Evolutionary conservation across 2,888 invertebrate species (phyloP).

Genomic region (Drosophila colorata): DNA sequence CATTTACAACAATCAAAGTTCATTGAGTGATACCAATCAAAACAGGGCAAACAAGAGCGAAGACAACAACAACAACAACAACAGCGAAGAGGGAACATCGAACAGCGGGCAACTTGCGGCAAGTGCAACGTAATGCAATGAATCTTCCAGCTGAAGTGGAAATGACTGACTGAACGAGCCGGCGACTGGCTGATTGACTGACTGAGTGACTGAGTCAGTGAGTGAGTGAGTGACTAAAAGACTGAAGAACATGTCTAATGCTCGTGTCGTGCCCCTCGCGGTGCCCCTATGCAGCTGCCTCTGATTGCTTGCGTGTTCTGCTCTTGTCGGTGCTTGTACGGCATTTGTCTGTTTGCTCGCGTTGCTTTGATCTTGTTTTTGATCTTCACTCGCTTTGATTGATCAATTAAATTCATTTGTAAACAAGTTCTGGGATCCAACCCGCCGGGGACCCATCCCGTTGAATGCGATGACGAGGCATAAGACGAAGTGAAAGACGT

Average conservation of each 20-base stretch:
- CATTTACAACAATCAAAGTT: constrained; percentile 79
- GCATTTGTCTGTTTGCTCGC: constrained; percentile 78
- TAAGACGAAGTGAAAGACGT: constrained; percentile 18
- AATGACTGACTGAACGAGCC: constrained; percentile 42
- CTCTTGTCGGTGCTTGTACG: constrained; percentile 70
- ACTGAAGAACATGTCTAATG: constrained; percentile 70
- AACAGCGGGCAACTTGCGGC: too few species aligned
- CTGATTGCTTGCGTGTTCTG: constrained; percentile 71
- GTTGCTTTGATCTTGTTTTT: constrained; percentile 75
- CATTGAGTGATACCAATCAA: constrained; percentile 82
- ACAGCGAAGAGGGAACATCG: constrained; percentile 5
- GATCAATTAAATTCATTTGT: constrained; percentile 85
- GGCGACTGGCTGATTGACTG: constrained; percentile 38
- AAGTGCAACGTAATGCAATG: constrained; percentile 61
- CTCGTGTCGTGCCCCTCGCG: constrained; percentile 4
- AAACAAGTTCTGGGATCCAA: constrained; percentile 73
- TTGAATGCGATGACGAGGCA: constrained; percentile 43
- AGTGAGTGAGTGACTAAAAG: constrained; percentile 52
- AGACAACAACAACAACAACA: constrained; percentile 35
- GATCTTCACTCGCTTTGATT: constrained; percentile 83
- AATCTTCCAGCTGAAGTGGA: constrained; percentile 62
- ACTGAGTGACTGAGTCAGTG: constrained; percentile 29
- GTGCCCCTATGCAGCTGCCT: neutral
- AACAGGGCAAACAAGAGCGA: constrained; percentile 61
- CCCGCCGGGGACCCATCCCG: constrained; percentile 11